Conservation (phyloP, 2,113 vertebrate genomes). For the Leucopsar rothschildi region DNA sequence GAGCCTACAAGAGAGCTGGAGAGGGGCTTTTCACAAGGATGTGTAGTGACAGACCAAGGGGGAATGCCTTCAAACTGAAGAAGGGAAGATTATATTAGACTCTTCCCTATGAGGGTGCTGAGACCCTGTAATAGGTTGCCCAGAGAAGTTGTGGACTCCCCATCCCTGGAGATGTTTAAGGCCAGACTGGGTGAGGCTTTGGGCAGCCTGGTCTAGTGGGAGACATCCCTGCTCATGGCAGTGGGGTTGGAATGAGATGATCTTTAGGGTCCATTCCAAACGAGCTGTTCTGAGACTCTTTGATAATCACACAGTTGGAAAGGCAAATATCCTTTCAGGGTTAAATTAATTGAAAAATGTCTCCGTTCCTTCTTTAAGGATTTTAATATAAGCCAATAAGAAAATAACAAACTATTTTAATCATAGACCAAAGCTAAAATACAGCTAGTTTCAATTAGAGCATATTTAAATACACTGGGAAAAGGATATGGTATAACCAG, state of each 20-base stretch:
- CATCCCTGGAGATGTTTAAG: neutral
- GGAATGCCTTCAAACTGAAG: neutral
- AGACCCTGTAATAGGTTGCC: neutral
- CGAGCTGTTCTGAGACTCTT: neutral
- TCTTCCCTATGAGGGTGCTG: neutral
- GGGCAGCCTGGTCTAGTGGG: neutral
- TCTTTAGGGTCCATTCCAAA: neutral
- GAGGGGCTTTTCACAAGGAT: neutral
- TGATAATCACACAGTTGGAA: neutral
- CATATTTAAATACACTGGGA: neutral
- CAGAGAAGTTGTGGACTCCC: neutral
- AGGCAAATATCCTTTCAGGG: neutral
- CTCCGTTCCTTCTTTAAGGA: neutral
- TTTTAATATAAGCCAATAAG: neutral
- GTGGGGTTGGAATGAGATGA: neutral
- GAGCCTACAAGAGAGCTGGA: neutral
- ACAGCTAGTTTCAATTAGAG: neutral
- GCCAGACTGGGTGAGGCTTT: neutral
- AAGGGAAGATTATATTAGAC: neutral
- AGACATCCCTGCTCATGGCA: neutral
- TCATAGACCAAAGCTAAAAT: neutral
- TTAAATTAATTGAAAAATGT: neutral
- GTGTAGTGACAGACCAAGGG: neutral
- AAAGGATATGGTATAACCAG: neutral
- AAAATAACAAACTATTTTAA: neutral